Percentiles rank a stretch among this genome's conserved stretches.
Evolutionary conservation across 2,113 vertebrate species (phyloP).

Genomic region (Morone saxatilis): DNA sequence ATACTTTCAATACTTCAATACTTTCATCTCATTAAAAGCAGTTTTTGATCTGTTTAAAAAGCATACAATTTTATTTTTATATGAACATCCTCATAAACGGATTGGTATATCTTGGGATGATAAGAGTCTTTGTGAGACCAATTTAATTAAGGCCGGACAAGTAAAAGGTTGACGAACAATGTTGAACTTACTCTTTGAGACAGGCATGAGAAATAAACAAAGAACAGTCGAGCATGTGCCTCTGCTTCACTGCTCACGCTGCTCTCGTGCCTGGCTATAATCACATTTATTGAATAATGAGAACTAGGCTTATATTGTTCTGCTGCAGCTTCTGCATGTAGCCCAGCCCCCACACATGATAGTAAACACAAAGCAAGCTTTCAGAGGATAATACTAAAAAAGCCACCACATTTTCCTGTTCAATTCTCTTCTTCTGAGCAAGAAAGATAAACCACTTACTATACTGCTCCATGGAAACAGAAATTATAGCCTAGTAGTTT

Average conservation of each 20-base stretch:
- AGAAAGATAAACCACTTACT: constrained; percentile 8
- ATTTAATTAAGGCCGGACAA: neutral
- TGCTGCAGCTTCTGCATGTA: constrained; percentile 39
- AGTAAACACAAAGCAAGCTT: constrained; percentile 64
- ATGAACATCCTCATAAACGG: neutral
- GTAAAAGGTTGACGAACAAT: neutral
- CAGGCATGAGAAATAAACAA: constrained; percentile 39
- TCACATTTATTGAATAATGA: constrained; percentile 72
- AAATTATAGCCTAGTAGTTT: neutral
- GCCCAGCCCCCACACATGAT: constrained; percentile 47
- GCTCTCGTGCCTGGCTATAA: constrained; percentile 67
- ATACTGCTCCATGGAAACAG: constrained; percentile 2
- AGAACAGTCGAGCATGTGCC: constrained; percentile 49
- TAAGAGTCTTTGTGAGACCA: neutral
- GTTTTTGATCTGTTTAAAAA: neutral
- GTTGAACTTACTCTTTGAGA: constrained; percentile 13
- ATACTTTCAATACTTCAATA: neutral
- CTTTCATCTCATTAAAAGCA: neutral
- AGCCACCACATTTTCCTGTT: constrained; percentile 31
- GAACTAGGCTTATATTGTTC: constrained; percentile 64
- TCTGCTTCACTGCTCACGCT: constrained; percentile 46
- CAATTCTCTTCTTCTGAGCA: constrained; percentile 24
- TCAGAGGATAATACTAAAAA: constrained; percentile 50
- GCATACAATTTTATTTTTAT: neutral
- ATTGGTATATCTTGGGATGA: neutral